A percentile compares a stretch with the other conserved stretches of the same genome.
Evolutionary conservation across 2,888 invertebrate genomes (phyloP).

Genomic region (Pachycephus smyrnensis): DNA sequence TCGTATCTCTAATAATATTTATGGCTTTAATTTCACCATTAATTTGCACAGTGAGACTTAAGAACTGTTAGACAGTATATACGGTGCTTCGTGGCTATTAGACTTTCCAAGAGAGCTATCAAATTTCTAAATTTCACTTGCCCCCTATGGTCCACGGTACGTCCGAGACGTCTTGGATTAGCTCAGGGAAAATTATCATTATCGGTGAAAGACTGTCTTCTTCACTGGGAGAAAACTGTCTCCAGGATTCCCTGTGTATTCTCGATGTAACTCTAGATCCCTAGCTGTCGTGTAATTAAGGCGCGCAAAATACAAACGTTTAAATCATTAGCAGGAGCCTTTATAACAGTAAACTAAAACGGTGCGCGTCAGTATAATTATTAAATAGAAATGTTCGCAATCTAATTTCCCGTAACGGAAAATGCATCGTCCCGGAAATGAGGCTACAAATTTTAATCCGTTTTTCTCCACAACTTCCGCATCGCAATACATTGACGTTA

Average conservation of each 20-base stretch:
- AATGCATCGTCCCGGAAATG: not conserved
- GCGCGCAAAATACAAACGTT: not conserved
- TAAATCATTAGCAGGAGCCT: not conserved
- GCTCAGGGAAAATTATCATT: not conserved
- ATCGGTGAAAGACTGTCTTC: not conserved
- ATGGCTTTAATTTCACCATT: constrained; percentile 5
- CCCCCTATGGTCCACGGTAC: not conserved
- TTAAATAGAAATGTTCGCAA: too few species aligned
- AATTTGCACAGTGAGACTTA: not conserved
- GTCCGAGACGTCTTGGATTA: not conserved
- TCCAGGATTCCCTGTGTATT: not conserved
- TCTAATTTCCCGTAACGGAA: not conserved
- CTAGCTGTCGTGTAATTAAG: not conserved
- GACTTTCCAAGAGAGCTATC: not conserved
- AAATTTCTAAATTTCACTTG: not conserved
- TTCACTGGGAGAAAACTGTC: too few species aligned
- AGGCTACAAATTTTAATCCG: not conserved
- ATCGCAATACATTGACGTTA: not conserved
- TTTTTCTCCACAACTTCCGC: not conserved
- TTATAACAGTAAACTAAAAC: not conserved
- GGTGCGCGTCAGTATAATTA: too few species aligned
- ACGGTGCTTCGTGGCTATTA: not conserved
- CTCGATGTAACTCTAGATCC: too few species aligned
- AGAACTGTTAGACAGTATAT: not conserved
- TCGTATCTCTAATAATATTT: not conserved